phyloP scores from a whole-genome alignment of 2,797 vertebrate genomes.

The Uromys caudimaculatus region DNA sequence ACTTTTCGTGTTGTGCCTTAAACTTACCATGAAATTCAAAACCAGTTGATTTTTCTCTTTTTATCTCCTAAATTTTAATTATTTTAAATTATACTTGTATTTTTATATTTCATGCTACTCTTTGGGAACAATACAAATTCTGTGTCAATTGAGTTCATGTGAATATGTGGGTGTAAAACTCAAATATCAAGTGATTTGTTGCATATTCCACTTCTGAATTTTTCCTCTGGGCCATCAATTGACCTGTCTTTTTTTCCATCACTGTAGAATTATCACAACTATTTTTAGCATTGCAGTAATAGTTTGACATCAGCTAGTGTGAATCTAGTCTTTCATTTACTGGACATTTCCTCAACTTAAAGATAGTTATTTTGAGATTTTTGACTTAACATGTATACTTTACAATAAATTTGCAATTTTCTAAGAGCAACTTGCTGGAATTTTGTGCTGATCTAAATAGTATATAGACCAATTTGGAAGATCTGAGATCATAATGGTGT shows the following conservation, averaged over 20 bases:
- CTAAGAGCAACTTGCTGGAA: not conserved
- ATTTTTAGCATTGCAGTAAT: not conserved
- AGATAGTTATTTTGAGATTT: not conserved
- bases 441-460: not conserved
- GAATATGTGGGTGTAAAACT: not conserved
- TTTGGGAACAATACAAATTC: not conserved
- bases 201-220: not conserved
- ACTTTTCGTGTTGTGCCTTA: not conserved
- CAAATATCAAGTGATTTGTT: not conserved
- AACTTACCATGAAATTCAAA: not conserved
- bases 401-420: not conserved
- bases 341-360: not conserved
- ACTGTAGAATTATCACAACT: not conserved
- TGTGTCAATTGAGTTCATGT: not conserved
- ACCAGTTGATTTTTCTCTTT: not conserved
- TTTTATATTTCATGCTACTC: not conserved
- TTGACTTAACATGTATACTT: not conserved
- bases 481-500: not conserved
- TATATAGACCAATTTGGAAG: not conserved
- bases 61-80: not conserved
- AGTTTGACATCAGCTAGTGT: not conserved
- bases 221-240: not conserved
- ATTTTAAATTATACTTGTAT: not conserved
- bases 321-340: not conserved
- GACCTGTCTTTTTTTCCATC: fast-evolving